Evolutionary conservation across 2,113 vertebrate genomes (phyloP), one percentile per base, ranked within the genome.

Genomic region (Setophaga coronata): DNA sequence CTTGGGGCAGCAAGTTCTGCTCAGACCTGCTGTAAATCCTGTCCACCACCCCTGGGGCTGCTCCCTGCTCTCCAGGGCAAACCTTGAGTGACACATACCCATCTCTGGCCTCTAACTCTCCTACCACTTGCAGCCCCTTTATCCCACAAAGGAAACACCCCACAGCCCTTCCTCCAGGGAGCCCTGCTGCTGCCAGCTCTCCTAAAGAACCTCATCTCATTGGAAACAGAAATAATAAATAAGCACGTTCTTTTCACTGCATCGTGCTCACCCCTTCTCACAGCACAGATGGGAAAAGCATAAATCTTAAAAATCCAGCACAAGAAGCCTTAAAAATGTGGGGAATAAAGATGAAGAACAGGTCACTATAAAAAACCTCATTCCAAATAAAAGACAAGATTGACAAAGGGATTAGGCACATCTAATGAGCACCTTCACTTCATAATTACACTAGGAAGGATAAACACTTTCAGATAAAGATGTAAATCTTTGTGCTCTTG

Each of bases 361-460:
- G 8, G 29, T 24, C 8, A 40, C 16, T 23, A 33, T 23, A 82
- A 89, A 89, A 91, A 80, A 65, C 77, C n/a, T 73, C 29, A 57
- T 50, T 90, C n/a, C 42, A 56, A 93, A 90, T 31, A 28, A 78
- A 60, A 72, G 19, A 53, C 33, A 70, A 80, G 50, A 72, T 21
- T 78, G 67, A 89, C 71, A 87, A 81, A 91, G 65, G 61, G 43
- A 89, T 94, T 87, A 89, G 33, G 60, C 9, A 11, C 3, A 21
- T 87, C 50, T 96, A 94, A 96, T 62, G 42, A 94, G 42, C 33
- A 87, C 31, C n/a, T 90, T 92, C 45, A 23, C 20, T 77, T 83
- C 64, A 17, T 70, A 89, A 78, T 87, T 93, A 70, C 51, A 50
- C 42, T 45, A 66, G 12, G 74, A 78, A 70, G 26, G 26, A 93